These are phyloP conservation scores for Polypedilum pembai DNA, from an alignment of 1,140 invertebrate genomes.

Conservation along the genomic window DNA sequence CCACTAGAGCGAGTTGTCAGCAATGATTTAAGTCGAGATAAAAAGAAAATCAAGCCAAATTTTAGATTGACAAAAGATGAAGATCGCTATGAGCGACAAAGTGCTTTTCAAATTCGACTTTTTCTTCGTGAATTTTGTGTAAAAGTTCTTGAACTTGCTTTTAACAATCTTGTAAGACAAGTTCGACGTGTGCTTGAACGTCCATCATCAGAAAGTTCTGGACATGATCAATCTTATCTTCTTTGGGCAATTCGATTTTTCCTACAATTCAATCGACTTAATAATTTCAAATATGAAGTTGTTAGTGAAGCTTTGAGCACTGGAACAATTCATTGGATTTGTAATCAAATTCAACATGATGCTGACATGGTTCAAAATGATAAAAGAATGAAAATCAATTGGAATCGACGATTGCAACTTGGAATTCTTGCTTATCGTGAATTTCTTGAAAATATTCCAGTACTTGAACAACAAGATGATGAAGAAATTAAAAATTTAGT, in stretches of 20 bases:
- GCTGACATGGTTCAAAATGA: slow-evolving; percentile 79
- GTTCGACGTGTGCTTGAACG: slow-evolving; percentile 43
- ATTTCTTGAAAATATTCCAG: slow-evolving; percentile 63
- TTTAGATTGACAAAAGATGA: slow-evolving; percentile 51
- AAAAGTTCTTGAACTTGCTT: slow-evolving; percentile 83
- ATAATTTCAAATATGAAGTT: slow-evolving; percentile 75
- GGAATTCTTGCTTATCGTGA: slow-evolving; percentile 63
- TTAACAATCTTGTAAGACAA: slow-evolving; percentile 57
- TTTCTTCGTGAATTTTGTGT: slow-evolving; percentile 91
- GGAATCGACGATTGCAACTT: slow-evolving; percentile 78
- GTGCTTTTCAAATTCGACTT: slow-evolving; percentile 71
- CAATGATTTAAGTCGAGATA: slow-evolving; percentile 68
- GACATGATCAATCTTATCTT: slow-evolving; percentile 86
- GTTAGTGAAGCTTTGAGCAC: slow-evolving; percentile 88
- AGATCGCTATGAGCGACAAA: slow-evolving; percentile 53
- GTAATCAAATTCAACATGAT: slow-evolving; percentile 83
- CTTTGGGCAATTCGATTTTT: slow-evolving; percentile 92
- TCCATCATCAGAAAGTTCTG: slow-evolving; percentile 42
- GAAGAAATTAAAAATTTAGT: slow-evolving; percentile 62
- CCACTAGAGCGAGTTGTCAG: slow-evolving; percentile 65
- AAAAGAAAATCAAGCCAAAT: slow-evolving; percentile 49
- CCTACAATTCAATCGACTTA: slow-evolving; percentile 91
- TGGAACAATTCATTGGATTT: slow-evolving; percentile 84
- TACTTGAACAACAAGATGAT: slow-evolving; percentile 70
- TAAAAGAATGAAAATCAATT: slow-evolving; percentile 74